Conservation (phyloP, 2,113 vertebrate species). For the Eira barbara region DNA sequence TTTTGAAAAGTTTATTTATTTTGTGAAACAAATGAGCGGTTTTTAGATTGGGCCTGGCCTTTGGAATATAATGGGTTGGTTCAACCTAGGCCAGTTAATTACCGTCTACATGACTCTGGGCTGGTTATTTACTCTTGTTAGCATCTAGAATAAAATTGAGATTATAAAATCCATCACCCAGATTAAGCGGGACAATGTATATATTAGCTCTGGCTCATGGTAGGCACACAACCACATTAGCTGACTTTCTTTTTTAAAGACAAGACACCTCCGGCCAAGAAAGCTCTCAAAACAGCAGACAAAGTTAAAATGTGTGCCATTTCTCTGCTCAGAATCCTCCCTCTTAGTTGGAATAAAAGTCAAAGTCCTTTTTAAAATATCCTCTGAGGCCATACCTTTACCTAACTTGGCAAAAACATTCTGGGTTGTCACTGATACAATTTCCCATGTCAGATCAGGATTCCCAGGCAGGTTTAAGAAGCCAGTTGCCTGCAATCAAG, state of each 20-base stretch:
- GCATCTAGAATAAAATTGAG: neutral
- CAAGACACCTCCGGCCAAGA: neutral
- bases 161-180: neutral
- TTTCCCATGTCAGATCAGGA: no score
- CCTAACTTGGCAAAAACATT: no score
- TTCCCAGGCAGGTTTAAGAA: no score
- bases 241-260: neutral
- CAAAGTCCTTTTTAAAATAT: neutral
- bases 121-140: no score
- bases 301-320: neutral
- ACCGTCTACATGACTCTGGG: no score
- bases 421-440: neutral
- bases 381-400: neutral
- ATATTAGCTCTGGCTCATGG: neutral
- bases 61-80: neutral
- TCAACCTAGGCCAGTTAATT: neutral
- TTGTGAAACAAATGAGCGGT: neutral
- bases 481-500: neutral
- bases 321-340: neutral
- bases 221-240: neutral
- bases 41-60: neutral
- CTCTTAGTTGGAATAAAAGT: neutral
- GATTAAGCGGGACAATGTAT: neutral
- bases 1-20: neutral
- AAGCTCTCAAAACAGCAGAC: neutral